phyloP scores from a whole-genome alignment of 2,888 invertebrate genomes.

The Heliconius ethilla region DNA sequence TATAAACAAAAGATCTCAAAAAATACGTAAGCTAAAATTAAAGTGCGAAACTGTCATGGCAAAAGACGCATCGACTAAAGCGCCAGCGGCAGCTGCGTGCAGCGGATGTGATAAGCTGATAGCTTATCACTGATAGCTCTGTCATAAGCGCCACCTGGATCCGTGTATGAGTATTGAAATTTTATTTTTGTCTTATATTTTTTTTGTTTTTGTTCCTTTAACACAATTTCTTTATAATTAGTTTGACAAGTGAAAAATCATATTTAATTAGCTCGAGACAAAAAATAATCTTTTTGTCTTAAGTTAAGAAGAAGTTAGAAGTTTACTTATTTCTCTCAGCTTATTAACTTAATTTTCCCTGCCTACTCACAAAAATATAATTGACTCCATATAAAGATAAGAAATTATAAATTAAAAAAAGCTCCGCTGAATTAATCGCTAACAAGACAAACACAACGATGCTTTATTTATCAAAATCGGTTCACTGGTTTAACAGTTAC shows the following conservation, averaged over 20 bases:
- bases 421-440: background rate
- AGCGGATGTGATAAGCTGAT: constrained; percentile 63
- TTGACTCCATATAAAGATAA: background rate
- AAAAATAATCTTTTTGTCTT: too few species aligned
- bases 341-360: background rate
- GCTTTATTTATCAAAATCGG: too few species aligned
- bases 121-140: constrained; percentile 54
- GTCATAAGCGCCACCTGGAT: constrained; percentile 46
- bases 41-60: constrained; percentile 24
- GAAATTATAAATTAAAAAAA: background rate
- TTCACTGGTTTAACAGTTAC: too few species aligned
- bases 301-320: too few species aligned
- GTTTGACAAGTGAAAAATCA: too few species aligned
- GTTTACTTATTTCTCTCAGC: too few species aligned
- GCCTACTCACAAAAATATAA: background rate
- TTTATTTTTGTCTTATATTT: background rate
- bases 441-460: too few species aligned
- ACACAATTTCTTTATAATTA: too few species aligned
- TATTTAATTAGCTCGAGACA: too few species aligned
- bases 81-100: constrained; percentile 55
- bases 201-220: background rate
- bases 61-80: constrained; percentile 9
- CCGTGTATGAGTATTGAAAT: constrained; percentile 22
- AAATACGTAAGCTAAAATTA: background rate
- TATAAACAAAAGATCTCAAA: background rate